These are phyloP conservation scores for Harpalus rubripes DNA, from an alignment of 2,888 invertebrate genomes.

Conservation along the genomic window DNA sequence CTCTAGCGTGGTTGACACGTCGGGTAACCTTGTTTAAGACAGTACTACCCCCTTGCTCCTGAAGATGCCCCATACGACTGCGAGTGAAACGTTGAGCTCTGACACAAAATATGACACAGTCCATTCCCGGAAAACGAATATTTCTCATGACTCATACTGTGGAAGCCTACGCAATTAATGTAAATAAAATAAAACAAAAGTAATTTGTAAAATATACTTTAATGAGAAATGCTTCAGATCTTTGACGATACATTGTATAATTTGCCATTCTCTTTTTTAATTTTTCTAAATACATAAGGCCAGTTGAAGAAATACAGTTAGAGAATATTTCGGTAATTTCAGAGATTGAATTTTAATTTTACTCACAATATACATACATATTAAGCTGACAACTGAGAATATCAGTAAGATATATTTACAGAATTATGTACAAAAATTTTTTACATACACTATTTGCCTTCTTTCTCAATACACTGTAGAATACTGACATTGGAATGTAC, in stretches of 20 bases:
- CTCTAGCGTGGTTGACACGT: too few species aligned
- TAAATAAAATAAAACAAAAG: conserved; percentile 13
- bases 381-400: conserved; percentile 12
- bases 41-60: too few species aligned
- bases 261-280: conserved; percentile 11
- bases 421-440: conserved; percentile 63
- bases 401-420: conserved; percentile 60
- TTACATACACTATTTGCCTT: conserved; percentile 47
- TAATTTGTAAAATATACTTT: conserved; percentile 62
- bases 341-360: conserved; percentile 25
- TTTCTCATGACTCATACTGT: too few species aligned
- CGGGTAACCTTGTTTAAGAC: too few species aligned
- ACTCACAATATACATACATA: conserved; percentile 56
- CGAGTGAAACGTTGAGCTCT: too few species aligned
- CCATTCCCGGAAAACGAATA: too few species aligned
- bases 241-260: conserved; percentile 45
- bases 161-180: too few species aligned
- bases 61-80: too few species aligned
- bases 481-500: conserved; percentile 66
- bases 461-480: conserved; percentile 47
- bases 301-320: conserved; percentile 18
- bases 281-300: conserved; percentile 45
- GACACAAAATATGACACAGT: too few species aligned
- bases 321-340: conserved; percentile 25
- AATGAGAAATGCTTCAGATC: conserved; percentile 58